phyloP scores from a whole-genome alignment of 2,113 vertebrate species.

The Mustela lutreola region DNA sequence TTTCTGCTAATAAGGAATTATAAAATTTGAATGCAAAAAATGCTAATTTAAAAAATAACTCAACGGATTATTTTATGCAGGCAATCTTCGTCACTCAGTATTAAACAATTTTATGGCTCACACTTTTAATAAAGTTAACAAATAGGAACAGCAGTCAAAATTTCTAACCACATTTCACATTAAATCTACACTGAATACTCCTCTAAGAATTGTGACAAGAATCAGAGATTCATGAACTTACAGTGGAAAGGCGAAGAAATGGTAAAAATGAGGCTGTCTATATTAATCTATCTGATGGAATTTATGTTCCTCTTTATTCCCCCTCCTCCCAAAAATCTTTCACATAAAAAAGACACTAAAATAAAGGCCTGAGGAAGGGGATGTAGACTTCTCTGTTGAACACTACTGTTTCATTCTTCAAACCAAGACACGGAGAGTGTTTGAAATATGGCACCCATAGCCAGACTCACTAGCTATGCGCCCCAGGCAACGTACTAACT shows the following conservation, averaged over 20 bases:
- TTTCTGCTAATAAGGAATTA: conserved; percentile 3
- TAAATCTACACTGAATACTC: neutral
- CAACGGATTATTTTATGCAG: neutral
- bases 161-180: neutral
- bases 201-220: neutral
- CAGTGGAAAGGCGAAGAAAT: neutral
- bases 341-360: neutral
- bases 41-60: neutral
- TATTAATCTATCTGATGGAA: neutral
- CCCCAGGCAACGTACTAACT: neutral
- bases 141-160: neutral
- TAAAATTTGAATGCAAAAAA: conserved; percentile 9
- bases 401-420: neutral
- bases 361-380: neutral
- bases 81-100: neutral
- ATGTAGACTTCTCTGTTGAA: neutral
- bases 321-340: accelerated
- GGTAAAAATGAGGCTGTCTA: neutral
- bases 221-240: neutral
- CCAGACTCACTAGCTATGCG: neutral
- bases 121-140: conserved; percentile 32
- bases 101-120: neutral
- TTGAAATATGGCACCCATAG: too few relatives aligned
- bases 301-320: neutral
- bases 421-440: neutral